phyloP scores from a whole-genome alignment of 2,888 invertebrate species.

The Leucophora obtusa region DNA sequence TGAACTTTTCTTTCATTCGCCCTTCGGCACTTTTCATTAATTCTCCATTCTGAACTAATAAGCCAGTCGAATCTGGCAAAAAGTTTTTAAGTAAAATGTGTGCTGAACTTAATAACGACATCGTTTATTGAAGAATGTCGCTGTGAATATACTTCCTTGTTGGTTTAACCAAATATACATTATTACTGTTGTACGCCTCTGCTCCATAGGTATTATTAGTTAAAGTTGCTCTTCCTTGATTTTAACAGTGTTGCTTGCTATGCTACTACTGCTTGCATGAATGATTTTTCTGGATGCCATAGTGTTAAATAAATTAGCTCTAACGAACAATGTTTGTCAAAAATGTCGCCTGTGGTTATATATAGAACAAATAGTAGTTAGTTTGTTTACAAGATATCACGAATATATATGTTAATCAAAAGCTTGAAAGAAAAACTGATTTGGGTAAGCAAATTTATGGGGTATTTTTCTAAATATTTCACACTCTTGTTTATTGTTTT shows the following conservation, averaged over 20 bases:
- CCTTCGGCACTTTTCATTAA: no score
- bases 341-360: not conserved
- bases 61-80: no score
- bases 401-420: conserved; percentile 25
- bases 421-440: conserved; percentile 7
- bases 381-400: not conserved
- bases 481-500: not conserved
- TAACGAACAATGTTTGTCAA: conserved; percentile 19
- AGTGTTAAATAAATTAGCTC: conserved; percentile 45
- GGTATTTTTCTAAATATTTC: not conserved
- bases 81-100: no score
- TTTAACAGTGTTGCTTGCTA: conserved; percentile 11
- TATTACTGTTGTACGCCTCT: conserved; percentile 7
- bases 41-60: no score
- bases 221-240: not conserved
- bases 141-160: no score
- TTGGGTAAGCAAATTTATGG: conserved; percentile 13
- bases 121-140: no score
- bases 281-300: conserved; percentile 30
- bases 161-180: no score
- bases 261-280: conserved; percentile 20
- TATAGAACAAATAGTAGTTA: not conserved
- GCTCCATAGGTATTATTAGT: not conserved
- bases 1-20: no score
- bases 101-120: no score